These are phyloP conservation scores for Erythrolamprus reginae DNA, from an alignment of 2,113 vertebrate species.

Conservation along the genomic window DNA sequence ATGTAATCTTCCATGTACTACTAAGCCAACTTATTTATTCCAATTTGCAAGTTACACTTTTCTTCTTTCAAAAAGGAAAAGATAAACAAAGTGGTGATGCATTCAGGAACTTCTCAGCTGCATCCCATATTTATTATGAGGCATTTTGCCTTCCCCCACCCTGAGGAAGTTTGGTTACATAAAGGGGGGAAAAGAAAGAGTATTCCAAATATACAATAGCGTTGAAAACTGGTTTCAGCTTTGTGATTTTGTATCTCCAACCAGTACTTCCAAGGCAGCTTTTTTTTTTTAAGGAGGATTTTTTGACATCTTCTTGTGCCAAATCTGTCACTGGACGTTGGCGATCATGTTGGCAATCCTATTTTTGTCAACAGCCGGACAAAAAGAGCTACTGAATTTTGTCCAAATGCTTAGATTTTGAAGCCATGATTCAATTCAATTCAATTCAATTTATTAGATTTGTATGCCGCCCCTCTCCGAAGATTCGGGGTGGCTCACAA, in stretches of 20 bases:
- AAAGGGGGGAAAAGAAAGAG: not conserved
- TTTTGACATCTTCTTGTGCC: not conserved
- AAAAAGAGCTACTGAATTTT: too few species aligned
- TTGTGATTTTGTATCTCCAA: not conserved
- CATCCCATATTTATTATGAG: not conserved
- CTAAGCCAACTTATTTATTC: not conserved
- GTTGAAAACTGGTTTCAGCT: not conserved
- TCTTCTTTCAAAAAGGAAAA: not conserved
- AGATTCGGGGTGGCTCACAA: too few species aligned
- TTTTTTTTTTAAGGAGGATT: not conserved
- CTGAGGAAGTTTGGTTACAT: not conserved
- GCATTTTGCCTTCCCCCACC: not conserved
- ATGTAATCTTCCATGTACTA: not conserved
- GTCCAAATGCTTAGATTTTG: too few species aligned
- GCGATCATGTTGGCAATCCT: too few species aligned
- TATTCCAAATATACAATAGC: not conserved
- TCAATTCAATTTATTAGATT: too few species aligned
- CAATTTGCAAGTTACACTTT: not conserved
- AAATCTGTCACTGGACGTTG: too few species aligned
- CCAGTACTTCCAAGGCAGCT: not conserved
- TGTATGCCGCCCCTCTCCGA: too few species aligned
- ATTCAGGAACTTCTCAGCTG: not conserved
- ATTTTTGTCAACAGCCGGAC: too few species aligned
- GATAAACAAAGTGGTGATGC: not conserved
- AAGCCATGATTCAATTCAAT: too few species aligned